Evolutionary conservation across 2,888 invertebrate species (phyloP), one percentile per base, ranked within the genome.

Genomic region (Patella pellucida): DNA sequence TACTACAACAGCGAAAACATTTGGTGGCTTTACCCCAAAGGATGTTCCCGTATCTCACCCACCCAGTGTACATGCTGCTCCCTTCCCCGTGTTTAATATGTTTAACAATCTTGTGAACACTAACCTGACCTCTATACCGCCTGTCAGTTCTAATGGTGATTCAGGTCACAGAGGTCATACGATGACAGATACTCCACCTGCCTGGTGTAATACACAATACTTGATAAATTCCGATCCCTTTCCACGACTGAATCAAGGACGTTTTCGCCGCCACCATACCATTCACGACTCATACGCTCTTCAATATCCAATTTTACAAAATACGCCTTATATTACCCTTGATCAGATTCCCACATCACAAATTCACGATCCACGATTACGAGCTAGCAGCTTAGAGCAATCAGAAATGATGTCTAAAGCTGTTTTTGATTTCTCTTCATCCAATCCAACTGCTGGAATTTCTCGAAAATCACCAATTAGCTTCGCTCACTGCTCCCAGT

Each of bases 41-140:
- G 62, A 62, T 23, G 19, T 23, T 14, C 68, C 51, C 23, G 19
- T 50, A 68, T 31, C 71, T n/a, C 50, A 52, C 23, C 52, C 62
- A 62, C 56, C 52, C 16, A 23, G 68, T 54, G 31, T 68, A 52
- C 69, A 68, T 56, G 73, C 19, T 50, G 19, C 62, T 27, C 67
- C 69, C 31, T 71, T 73, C n/a, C 67, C 19, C 41, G 62, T 70
- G 54, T 3, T 72, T 23, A 68, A 71, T 71, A 72, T 70, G 73
- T 74, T 62, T 68, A 68, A 81, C 71, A 79, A 79, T 67, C 77
- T 75, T 77, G 79, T 85, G 27, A 85, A 85, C 75, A 83, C 86
- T 74, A 84, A 86, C 71, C 76, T 86, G 52, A 76, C 86, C 68
- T 82, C 78, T 78, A 86, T 86, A 74, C 86, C 85, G 69, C 69